Evolutionary conservation across 1,140 invertebrate species (phyloP).

Genomic region (Diprion similis): DNA sequence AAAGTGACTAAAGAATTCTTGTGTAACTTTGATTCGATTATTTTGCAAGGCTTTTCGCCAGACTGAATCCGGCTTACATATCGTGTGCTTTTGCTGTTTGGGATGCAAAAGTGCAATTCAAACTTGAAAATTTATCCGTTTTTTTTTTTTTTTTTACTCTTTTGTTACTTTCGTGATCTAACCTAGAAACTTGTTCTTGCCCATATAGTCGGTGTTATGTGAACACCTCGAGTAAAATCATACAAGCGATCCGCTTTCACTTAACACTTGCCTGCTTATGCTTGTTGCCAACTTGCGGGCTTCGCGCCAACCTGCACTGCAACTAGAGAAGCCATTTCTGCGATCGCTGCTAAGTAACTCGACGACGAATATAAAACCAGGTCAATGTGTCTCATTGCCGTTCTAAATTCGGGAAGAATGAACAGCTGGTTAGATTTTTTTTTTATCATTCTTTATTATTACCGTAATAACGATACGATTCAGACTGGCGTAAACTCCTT

Average conservation of each 20-base stretch:
- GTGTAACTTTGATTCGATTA: no score
- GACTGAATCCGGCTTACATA: no score
- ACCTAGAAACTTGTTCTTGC: not conserved
- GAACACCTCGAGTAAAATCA: not conserved
- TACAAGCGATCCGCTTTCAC: conserved; percentile 7
- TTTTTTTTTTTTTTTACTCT: no score
- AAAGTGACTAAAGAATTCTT: no score
- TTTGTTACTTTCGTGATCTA: not conserved
- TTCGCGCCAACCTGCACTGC: not conserved
- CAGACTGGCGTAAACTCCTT: no score
- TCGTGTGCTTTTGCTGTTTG: no score
- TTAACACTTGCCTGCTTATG: not conserved
- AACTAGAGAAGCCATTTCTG: not conserved
- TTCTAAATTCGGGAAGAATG: not conserved
- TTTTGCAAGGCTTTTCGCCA: no score
- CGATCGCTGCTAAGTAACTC: not conserved
- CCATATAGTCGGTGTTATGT: not conserved
- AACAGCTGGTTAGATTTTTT: not conserved
- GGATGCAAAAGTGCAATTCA: no score
- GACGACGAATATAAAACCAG: not conserved
- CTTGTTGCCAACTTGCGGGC: not conserved
- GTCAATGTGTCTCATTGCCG: conserved; percentile 2
- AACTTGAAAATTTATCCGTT: no score
- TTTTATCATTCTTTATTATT: no score
- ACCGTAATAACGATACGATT: no score